phyloP scores from a whole-genome alignment of 2,888 invertebrate species.

The Diarsia mendica region DNA sequence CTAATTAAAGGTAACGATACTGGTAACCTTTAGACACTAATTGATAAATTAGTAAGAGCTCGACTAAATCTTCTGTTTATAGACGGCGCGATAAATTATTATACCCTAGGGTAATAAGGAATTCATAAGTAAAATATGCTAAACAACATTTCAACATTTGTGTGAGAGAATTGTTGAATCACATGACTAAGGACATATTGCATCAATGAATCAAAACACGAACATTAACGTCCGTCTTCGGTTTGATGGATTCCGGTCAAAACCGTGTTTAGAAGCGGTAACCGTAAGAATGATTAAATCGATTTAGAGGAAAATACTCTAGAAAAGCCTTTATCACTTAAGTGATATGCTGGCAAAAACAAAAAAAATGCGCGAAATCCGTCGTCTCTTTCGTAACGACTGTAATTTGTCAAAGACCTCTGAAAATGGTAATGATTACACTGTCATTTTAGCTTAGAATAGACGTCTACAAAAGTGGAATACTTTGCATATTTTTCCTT shows the following conservation, averaged over 20 bases:
- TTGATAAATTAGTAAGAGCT: not conserved
- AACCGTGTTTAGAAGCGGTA: not conserved
- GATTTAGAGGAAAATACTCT: too few relatives aligned
- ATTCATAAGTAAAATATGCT: not conserved
- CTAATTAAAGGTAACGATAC: not conserved
- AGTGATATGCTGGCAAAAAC: not conserved
- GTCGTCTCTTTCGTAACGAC: slow-evolving; percentile 16
- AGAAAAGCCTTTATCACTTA: not conserved
- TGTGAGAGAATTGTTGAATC: not conserved
- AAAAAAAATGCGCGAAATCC: not conserved
- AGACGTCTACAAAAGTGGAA: not conserved
- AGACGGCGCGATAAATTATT: not conserved
- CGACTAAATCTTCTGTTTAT: not conserved
- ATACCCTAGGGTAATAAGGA: not conserved
- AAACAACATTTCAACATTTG: not conserved
- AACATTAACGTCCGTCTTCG: not conserved
- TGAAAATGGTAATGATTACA: not conserved
- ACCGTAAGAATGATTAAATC: too few relatives aligned
- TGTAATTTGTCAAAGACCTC: slow-evolving; percentile 29
- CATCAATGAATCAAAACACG: not conserved
- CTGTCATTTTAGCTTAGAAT: not conserved
- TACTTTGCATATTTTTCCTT: slow-evolving; percentile 4
- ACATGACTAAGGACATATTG: not conserved
- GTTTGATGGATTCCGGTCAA: too few relatives aligned
- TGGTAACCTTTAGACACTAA: not conserved